A percentile compares a stretch with the other conserved stretches of the same genome.
Conservation (phyloP, 1,140 invertebrate species). For the Drosophila neocordata region DNA sequence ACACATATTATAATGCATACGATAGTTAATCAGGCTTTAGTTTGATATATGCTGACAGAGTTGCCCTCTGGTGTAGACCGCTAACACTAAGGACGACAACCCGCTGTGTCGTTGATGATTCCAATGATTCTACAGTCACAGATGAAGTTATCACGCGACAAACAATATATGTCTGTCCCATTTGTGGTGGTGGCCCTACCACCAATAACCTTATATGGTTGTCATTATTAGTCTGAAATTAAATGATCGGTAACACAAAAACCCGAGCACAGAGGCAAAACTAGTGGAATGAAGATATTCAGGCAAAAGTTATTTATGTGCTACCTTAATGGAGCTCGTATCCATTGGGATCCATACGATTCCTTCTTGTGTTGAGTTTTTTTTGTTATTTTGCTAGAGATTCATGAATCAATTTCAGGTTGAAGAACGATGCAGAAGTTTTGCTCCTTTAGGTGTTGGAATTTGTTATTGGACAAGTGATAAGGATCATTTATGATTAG, state of each 20-base stretch:
- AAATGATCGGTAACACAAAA: slow-evolving; percentile 54
- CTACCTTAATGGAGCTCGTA: slow-evolving; percentile 76
- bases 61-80: slow-evolving; percentile 57
- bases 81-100: slow-evolving; percentile 15
- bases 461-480: slow-evolving; percentile 51
- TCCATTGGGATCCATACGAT: too few species aligned
- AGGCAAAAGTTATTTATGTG: slow-evolving; percentile 66
- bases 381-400: slow-evolving; percentile 29
- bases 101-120: slow-evolving; percentile 54
- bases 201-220: slow-evolving; percentile 69
- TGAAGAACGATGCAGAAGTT: neutral
- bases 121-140: slow-evolving; percentile 36
- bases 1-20: slow-evolving; percentile 41
- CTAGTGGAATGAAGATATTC: too few species aligned
- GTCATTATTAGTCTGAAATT: slow-evolving; percentile 78
- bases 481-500: neutral
- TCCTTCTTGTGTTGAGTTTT: slow-evolving; percentile 44
- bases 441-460: slow-evolving; percentile 48
- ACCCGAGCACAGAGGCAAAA: slow-evolving; percentile 33
- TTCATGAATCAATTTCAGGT: slow-evolving; percentile 52
- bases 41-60: slow-evolving; percentile 77
- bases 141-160: slow-evolving; percentile 79
- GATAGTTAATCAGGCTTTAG: slow-evolving; percentile 79
- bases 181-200: slow-evolving; percentile 31
- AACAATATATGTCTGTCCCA: slow-evolving; percentile 46